Evolutionary conservation across 2,888 invertebrate genomes (phyloP), one percentile per base, ranked within the genome.

Genomic region (Clanis bilineata): DNA sequence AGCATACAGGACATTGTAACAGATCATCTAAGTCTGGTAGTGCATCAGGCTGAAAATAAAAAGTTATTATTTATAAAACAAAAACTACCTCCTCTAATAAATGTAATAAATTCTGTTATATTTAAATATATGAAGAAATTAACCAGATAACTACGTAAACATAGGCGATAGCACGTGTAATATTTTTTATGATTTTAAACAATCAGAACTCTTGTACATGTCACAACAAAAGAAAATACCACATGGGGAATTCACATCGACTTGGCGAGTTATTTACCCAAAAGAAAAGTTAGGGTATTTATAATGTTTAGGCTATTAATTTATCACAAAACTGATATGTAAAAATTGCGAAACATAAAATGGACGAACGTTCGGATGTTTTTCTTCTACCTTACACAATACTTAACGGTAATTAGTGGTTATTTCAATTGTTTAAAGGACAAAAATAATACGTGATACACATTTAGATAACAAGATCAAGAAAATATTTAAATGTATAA

Each of bases 1-100:
- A 92, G 75, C 94, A 94, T n/a, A 94, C 90, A 22, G 93, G 93
- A 73, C 94, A 94, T 76, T 93, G 92, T 3, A 94, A 75, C 56
- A 93, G 69, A 60, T 93, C 93, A 69, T 93, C 94, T 57, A 94
- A 80, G 65, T 91, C 89, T 59, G 91, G 83, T 65, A 90, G 72
- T 61, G 84, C 72, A 60, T 91, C 91, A 23, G 81, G 62, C 91
- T 91, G 76, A 39, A 82, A 82, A 64, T 10, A 32, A 18, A 51
- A 32, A 44, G 32, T 44, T 43, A 51, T 18, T 12, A 62, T 3
- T 32, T 3, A 5, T 7, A 32, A 32, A 32, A 45, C 4, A 23
- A 45, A 45, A n/a, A n/a, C n/a, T n/a, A n/a, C n/a, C n/a, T n/a
- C n/a, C n/a, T n/a, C n/a, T n/a, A n/a, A n/a, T n/a, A n/a, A n/a